These are phyloP conservation scores for Thalassarche chlororhynchos DNA, from an alignment of 2,113 vertebrate species.

Conservation along the genomic window DNA sequence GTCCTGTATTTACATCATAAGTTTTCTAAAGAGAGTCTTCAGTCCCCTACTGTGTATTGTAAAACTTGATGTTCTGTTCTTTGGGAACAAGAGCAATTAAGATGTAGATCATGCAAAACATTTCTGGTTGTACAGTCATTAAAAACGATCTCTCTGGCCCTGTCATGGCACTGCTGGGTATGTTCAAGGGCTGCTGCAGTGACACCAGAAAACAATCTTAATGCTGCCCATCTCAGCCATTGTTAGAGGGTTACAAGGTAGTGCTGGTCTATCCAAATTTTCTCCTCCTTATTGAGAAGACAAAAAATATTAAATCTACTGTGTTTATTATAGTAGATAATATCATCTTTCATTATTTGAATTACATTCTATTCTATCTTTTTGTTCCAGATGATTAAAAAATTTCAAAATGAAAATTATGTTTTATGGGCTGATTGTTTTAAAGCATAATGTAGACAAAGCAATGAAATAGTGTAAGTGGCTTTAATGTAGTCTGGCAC, in stretches of 20 bases:
- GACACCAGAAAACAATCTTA: not conserved
- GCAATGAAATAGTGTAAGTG: not conserved
- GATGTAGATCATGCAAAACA: constrained; percentile 7
- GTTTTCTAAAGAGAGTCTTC: constrained; percentile 9
- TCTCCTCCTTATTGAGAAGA: not conserved
- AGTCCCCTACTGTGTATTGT: not conserved
- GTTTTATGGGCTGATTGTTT: not conserved
- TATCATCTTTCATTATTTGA: not conserved
- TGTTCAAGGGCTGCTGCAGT: not conserved
- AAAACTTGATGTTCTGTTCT: constrained; percentile 11
- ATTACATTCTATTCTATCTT: not conserved
- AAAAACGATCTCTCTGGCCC: not conserved
- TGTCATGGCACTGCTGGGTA: not conserved
- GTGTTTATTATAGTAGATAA: not conserved
- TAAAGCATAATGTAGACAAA: not conserved
- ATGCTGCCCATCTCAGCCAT: not conserved
- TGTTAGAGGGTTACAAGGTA: not conserved
- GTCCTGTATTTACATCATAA: constrained; percentile 3
- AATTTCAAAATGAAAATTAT: not conserved
- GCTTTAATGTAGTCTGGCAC: not conserved
- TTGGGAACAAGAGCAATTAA: constrained; percentile 35
- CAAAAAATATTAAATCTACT: not conserved
- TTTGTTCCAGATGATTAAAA: not conserved
- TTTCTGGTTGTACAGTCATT: constrained; percentile 8
- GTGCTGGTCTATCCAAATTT: not conserved